Percentiles rank a stretch among this genome's conserved stretches.
Conservation (phyloP, 2,113 vertebrate species). For the Caloenas nicobarica region DNA sequence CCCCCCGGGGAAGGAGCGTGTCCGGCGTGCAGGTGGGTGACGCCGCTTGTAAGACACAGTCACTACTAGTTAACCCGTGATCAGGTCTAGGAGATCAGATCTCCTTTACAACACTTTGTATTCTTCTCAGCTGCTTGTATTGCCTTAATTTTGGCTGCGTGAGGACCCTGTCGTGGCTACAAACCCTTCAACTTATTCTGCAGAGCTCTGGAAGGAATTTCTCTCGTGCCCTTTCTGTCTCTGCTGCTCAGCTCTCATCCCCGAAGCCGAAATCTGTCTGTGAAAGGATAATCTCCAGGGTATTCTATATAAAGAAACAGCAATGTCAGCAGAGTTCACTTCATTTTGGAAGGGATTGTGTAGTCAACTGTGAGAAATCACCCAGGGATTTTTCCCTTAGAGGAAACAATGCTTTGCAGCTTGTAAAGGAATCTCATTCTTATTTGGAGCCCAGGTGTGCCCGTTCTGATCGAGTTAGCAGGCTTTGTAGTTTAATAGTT, state of each 20-base stretch:
- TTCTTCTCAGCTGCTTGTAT: background rate
- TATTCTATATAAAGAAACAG: constrained; percentile 37
- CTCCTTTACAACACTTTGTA: background rate
- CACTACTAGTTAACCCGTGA: no score
- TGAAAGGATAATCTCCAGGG: constrained; percentile 37
- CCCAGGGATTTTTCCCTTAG: background rate
- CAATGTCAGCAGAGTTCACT: background rate
- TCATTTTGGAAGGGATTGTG: background rate
- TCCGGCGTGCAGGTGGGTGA: background rate
- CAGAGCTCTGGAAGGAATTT: background rate
- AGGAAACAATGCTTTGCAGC: background rate
- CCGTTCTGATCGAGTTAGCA: background rate
- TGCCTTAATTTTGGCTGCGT: fast-evolving
- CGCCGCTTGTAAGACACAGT: fast-evolving
- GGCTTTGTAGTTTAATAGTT: background rate
- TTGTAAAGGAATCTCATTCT: background rate
- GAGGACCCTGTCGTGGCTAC: background rate
- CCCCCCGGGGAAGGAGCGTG: fast-evolving
- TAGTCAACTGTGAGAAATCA: background rate
- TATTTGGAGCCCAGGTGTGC: background rate
- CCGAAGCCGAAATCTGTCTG: background rate
- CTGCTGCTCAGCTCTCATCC: background rate
- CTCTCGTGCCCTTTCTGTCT: background rate
- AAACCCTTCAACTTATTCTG: background rate
- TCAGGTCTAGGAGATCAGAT: background rate